phyloP scores from a whole-genome alignment of 2,113 vertebrate genomes.

The Nothocercus nigrocapillus region DNA sequence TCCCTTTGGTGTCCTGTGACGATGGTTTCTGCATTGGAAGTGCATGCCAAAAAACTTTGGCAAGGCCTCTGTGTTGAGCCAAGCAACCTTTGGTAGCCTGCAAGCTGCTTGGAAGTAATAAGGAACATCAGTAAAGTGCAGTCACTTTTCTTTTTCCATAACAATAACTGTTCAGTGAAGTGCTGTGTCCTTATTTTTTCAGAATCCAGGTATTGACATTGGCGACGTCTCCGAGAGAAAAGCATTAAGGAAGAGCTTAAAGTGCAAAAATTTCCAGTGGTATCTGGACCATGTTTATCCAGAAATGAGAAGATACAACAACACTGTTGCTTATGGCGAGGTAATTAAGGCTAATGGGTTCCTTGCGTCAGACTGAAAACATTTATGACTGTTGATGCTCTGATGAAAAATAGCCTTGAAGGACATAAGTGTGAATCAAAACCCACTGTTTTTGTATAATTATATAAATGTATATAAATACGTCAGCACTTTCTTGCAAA shows the following conservation, averaged over 20 bases:
- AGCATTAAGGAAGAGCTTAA: slow-evolving; percentile 87
- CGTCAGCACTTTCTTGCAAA: not conserved
- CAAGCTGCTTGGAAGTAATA: not conserved
- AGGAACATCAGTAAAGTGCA: not conserved
- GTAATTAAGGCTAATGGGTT: slow-evolving; percentile 76
- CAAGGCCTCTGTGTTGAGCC: not conserved
- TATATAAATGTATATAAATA: not conserved
- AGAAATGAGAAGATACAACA: slow-evolving; percentile 96
- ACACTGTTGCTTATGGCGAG: slow-evolving; percentile 94
- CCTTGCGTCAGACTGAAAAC: not conserved
- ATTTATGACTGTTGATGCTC: not conserved
- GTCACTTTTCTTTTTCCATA: not conserved
- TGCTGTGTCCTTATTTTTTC: slow-evolving; percentile 43
- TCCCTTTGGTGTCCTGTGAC: not conserved
- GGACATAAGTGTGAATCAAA: not conserved
- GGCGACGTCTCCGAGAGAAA: slow-evolving; percentile 92
- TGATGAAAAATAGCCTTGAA: not conserved
- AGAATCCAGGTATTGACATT: slow-evolving; percentile 97
- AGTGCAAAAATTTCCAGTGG: slow-evolving; percentile 97
- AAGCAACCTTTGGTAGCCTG: not conserved
- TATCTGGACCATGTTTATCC: slow-evolving; percentile 98
- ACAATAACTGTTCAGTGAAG: fast-evolving
- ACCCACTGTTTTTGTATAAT: not conserved
- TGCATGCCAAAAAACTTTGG: not conserved
- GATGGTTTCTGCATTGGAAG: not conserved